phyloP scores from a whole-genome alignment of 2,888 invertebrate genomes.

The Pomacea canaliculata region DNA sequence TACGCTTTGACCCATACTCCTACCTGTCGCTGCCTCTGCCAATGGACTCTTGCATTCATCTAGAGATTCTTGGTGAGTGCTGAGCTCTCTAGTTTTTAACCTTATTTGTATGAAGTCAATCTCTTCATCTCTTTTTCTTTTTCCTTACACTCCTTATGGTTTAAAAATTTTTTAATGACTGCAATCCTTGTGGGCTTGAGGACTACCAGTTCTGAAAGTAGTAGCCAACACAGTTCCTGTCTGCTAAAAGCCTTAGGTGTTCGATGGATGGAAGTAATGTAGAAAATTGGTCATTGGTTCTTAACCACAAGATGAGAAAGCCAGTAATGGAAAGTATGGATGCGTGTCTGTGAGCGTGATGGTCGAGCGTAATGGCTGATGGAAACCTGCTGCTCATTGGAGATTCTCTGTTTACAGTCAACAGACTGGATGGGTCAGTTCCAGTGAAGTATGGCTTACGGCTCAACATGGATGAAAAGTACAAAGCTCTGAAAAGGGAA shows the following conservation, averaged over 20 bases:
- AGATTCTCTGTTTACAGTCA: constrained; percentile 52
- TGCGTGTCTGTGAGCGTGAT: too few relatives aligned
- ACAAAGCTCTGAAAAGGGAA: constrained; percentile 81
- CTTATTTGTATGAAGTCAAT: background rate
- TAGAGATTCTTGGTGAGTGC: constrained; percentile 80
- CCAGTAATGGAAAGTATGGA: too few relatives aligned
- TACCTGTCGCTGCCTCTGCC: constrained; percentile 90
- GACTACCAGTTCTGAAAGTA: too few relatives aligned
- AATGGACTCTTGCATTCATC: constrained; percentile 86
- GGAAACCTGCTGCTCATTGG: too few relatives aligned
- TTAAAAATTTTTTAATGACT: background rate
- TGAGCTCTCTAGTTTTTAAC: background rate
- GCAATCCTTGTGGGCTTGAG: too few relatives aligned
- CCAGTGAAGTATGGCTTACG: constrained; percentile 88
- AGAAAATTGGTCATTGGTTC: too few relatives aligned
- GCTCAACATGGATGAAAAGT: constrained; percentile 85
- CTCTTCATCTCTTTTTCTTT: background rate
- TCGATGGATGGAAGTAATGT: too few relatives aligned
- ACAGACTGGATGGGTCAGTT: constrained; percentile 79
- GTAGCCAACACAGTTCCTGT: too few relatives aligned
- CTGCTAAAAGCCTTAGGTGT: too few relatives aligned
- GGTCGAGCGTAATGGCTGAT: too few relatives aligned
- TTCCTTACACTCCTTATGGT: background rate
- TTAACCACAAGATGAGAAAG: too few relatives aligned
- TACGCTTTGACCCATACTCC: constrained; percentile 92